Evolutionary conservation across 2,113 vertebrate genomes (phyloP), one percentile per base, ranked within the genome.

Genomic region (Cervus canadensis): DNA sequence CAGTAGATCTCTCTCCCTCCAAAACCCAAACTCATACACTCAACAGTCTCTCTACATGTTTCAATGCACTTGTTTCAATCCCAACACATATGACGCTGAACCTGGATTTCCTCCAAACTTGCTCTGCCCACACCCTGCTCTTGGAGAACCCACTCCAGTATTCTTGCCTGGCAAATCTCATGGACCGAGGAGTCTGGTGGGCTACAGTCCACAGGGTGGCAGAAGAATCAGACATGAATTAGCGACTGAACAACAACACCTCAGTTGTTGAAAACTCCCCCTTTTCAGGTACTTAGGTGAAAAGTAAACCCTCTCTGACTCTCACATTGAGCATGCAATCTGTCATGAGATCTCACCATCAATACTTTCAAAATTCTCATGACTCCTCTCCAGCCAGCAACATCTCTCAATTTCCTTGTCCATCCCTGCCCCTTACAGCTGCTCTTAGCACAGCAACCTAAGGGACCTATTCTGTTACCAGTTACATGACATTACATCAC

Each of bases 381-480:
- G 10, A 52, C 33, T 87, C n/a, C 64, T 71, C 60, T 30, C 45
- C 33, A 52, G 74, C 60, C 48, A 30, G 33, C 13, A 85, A 2
- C 76, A 2, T 3, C 64, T 36, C 48, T 78, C 93, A 50, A 12
- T 6, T 36, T n/a, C 25, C 48, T 25, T 10, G 9, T 40, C 87
- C 4, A 30, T 5, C 9, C 45, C n/a, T 11, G 12, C 19, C 16
- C 7, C 45, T n/a, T 25, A 76, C 40, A 40, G 25, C 67, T 21
- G 5, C 30, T 87, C 62, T 48, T 25, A 26, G 50, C 8, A n/a
- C 16, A 40, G 36, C 50, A 21, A 26, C 25, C 36, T 45, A 14
- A 26, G 3, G 0, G 6, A 15, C n/a, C 43, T 40, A 7, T 28
- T 2, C 5, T 33, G 2, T 6, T 14, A 26, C 1, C 5, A 0